A percentile compares a stretch with the other conserved stretches of the same genome.
Evolutionary conservation across 1,140 invertebrate species (phyloP).

Genomic region (Eueides isabella): DNA sequence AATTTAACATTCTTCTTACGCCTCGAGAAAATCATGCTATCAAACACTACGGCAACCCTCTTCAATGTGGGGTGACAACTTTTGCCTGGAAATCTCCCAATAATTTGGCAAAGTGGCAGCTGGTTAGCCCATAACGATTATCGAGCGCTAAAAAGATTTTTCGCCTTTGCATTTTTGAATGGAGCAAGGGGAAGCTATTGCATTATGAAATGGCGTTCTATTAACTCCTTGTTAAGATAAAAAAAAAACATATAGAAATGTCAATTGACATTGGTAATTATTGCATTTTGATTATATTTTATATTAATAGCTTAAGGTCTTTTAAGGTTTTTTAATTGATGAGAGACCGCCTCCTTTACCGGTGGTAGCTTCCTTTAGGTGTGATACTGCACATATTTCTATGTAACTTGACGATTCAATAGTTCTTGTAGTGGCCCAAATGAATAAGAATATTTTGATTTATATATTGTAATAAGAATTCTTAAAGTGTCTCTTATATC

Average conservation of each 20-base stretch:
- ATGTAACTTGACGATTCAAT: too few species aligned
- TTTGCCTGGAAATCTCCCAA: conserved; percentile 76
- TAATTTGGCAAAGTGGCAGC: conserved; percentile 79
- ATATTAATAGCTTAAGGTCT: too few species aligned
- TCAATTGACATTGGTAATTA: too few species aligned
- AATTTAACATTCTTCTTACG: conserved; percentile 78
- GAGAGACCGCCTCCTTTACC: too few species aligned
- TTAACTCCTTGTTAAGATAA: not conserved
- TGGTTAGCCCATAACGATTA: conserved; percentile 76
- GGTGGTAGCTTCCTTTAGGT: too few species aligned
- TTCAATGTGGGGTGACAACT: conserved; percentile 66
- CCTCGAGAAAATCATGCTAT: conserved; percentile 76
- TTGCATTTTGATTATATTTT: too few species aligned
- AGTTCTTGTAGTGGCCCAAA: too few species aligned
- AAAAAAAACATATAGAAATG: not conserved
- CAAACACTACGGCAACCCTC: conserved; percentile 70
- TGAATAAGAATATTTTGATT: too few species aligned
- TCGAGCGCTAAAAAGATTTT: conserved; percentile 72
- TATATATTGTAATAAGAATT: too few species aligned
- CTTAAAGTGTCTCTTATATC: too few species aligned
- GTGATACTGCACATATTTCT: too few species aligned
- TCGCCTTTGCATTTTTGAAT: conserved; percentile 53
- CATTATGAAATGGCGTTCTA: conserved; percentile 37
- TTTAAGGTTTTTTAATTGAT: too few species aligned
- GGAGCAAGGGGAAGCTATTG: conserved; percentile 47